These are phyloP conservation scores for Alentia gelatinosa DNA, from an alignment of 2,888 invertebrate species.

Conservation along the genomic window DNA sequence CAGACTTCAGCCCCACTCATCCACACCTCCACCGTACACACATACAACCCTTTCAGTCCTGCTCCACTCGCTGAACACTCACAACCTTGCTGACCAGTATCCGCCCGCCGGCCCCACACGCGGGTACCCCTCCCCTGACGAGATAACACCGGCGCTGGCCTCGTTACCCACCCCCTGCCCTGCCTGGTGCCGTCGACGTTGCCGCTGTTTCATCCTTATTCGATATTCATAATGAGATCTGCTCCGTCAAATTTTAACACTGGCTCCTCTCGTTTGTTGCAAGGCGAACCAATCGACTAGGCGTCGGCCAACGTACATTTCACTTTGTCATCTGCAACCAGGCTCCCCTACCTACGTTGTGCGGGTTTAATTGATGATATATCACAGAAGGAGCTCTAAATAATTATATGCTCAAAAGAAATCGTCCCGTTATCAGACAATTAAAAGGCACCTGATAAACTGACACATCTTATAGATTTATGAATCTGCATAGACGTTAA, in stretches of 20 bases:
- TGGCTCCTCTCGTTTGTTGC: not conserved
- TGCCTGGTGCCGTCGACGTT: not conserved
- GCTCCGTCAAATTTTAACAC: not conserved
- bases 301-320: not conserved
- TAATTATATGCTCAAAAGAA: no score
- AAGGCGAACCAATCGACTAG: not conserved
- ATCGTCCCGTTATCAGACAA: no score
- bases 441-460: no score
- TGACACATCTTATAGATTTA: no score
- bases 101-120: not conserved
- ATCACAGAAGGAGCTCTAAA: no score
- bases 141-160: no score
- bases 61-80: not conserved
- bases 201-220: no score
- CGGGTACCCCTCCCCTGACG: not conserved
- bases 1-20: no score
- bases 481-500: no score
- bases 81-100: not conserved
- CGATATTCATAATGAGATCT: not conserved
- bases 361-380: no score
- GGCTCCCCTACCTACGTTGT: not conserved
- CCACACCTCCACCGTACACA: not conserved
- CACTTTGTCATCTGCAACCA: not conserved
- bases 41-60: not conserved
- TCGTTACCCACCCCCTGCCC: not conserved